Evolutionary conservation across 2,113 vertebrate species (phyloP), one percentile per base, ranked within the genome.

Genomic region (Seriola quinqueradiata): DNA sequence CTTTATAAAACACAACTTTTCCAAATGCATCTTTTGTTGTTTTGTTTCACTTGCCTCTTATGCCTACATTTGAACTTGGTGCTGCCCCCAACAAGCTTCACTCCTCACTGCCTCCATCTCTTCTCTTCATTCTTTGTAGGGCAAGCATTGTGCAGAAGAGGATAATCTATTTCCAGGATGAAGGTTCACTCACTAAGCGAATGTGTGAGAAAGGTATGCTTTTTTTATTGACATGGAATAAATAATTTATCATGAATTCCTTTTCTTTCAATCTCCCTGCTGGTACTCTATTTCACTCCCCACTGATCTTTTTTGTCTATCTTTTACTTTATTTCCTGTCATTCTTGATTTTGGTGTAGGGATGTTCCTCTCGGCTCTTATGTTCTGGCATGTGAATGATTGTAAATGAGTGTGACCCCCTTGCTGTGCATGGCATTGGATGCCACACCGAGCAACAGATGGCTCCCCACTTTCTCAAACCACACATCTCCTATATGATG

Each of bases 111-210:
- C 34, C 16, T 73, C 25, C 12, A 10, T 85, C 14, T 87, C 34
- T 54, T 77, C 28, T 82, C 58, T 80, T 60, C 55, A 61, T 32
- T 81, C 48, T 88, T 55, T 80, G 46, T 75, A 99, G 98, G 90
- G 97, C 98, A 75, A 99, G 98, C 88, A 99, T 99, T 64, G 97
- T 99, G 85, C 98, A 99, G 95, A 99, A 98, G 83, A 96, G 96
- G 81, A 98, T 98, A 19, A 99, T 99, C 92, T 97, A 97, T 94
- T 99, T 99, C 93, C 98, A 99, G 92, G 97, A 99, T 88, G 98
- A 99, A 85, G 98, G 98, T 48, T 96, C 96, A 54, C 96, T 99
- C 83, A 99, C 97, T 12, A 99, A 97, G 95, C 96, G 94, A 87
- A 96, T 99, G 85, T 99, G 98, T 94, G 98, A 99, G 90, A 98